These are phyloP conservation scores for Falco rusticolus DNA, from an alignment of 2,797 vertebrate species.

Conservation along the genomic window DNA sequence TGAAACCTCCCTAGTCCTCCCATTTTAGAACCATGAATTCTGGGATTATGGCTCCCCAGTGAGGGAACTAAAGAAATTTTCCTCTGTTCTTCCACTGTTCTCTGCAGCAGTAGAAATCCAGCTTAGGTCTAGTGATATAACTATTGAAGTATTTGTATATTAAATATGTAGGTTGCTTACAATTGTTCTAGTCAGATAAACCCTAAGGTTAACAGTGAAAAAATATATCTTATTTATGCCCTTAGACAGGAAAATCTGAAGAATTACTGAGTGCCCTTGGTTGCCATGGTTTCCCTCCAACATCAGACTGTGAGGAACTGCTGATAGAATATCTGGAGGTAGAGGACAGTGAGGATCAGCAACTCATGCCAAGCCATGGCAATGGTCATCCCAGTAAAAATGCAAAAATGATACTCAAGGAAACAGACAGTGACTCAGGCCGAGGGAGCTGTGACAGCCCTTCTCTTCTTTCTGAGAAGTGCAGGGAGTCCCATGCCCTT, in stretches of 20 bases:
- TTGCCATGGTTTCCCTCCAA: conserved; percentile 87
- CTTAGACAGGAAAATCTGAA: conserved; percentile 87
- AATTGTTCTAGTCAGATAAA: background rate
- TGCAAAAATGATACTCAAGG: conserved; percentile 70
- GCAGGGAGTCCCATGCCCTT: conserved; percentile 53
- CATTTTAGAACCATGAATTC: background rate
- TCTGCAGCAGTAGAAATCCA: background rate
- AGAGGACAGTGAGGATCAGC: conserved; percentile 82
- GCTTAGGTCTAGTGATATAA: background rate
- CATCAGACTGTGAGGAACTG: conserved; percentile 84
- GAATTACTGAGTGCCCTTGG: conserved; percentile 86
- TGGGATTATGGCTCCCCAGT: background rate
- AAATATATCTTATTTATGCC: conserved; percentile 45
- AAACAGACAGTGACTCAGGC: conserved; percentile 89
- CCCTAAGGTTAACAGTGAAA: background rate
- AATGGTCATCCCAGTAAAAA: conserved; percentile 70
- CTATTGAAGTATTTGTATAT: background rate
- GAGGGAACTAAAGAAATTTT: background rate
- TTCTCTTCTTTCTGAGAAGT: conserved; percentile 86
- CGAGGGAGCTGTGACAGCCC: conserved; percentile 91
- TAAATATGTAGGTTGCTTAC: background rate
- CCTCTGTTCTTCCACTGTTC: background rate
- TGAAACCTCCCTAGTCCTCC: background rate
- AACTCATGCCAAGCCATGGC: conserved; percentile 74
- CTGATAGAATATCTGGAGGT: conserved; percentile 92